These are phyloP conservation scores for Protophormia terraenovae DNA, from an alignment of 2,888 invertebrate genomes.

Conservation along the genomic window DNA sequence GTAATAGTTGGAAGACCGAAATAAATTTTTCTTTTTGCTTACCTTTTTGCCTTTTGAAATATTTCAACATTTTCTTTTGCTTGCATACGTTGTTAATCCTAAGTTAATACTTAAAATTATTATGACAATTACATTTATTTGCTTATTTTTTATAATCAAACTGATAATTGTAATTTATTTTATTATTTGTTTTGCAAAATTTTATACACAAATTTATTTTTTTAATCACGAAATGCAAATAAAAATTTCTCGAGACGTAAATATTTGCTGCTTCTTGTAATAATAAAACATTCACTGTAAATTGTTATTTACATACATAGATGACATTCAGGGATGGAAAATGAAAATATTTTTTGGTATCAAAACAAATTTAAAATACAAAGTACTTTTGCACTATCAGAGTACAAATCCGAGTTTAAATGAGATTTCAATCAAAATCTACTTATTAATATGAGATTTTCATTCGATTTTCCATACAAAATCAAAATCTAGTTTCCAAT, in stretches of 20 bases:
- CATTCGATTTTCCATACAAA: too few relatives aligned
- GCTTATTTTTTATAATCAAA: neutral
- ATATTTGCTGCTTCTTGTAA: slow-evolving; percentile 35
- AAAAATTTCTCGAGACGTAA: slow-evolving; percentile 53
- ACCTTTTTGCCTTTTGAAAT: slow-evolving; percentile 77
- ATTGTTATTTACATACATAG: neutral
- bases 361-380: too few relatives aligned
- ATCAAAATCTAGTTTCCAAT: too few relatives aligned
- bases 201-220: neutral
- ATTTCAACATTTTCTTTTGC: slow-evolving; percentile 74
- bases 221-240: neutral
- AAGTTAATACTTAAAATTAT: neutral
- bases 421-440: too few relatives aligned
- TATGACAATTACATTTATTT: neutral
- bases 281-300: slow-evolving; percentile 31
- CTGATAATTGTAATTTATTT: neutral
- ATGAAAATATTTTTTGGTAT: too few relatives aligned
- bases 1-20: neutral
- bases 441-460: too few relatives aligned
- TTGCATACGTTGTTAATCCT: slow-evolving; percentile 33
- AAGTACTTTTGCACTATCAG: too few relatives aligned
- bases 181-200: neutral
- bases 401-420: too few relatives aligned
- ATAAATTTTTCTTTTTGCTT: slow-evolving; percentile 58
- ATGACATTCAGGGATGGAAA: neutral